Evolutionary conservation across 2,113 vertebrate species (phyloP).

Genomic region (Gallinago undulata): DNA sequence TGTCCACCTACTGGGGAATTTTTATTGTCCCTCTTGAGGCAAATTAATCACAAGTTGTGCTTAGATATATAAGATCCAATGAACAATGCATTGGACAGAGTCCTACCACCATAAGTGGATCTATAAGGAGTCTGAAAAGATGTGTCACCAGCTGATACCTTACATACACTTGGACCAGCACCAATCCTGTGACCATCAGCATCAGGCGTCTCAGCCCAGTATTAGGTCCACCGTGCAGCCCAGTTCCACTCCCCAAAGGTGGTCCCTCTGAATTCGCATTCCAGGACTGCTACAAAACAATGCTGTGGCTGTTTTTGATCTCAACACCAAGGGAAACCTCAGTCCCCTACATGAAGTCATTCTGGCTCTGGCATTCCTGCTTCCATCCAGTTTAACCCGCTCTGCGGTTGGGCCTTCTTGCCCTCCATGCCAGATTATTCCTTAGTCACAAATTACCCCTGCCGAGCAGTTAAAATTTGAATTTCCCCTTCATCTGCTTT

Average conservation of each 20-base stretch:
- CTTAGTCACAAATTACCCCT: background rate
- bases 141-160: background rate
- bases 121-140: background rate
- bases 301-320: background rate
- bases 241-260: background rate
- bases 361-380: background rate
- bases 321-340: background rate
- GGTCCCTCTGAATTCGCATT: background rate
- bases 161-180: background rate
- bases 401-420: background rate
- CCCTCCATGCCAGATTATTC: background rate
- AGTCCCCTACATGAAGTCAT: background rate
- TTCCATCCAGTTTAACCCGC: background rate
- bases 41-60: background rate
- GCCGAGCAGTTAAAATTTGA: background rate
- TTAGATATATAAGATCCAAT: background rate
- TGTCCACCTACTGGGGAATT: background rate
- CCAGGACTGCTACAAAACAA: background rate
- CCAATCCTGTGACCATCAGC: background rate
- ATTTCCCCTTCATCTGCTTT: background rate
- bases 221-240: rapidly evolving
- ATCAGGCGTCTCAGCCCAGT: rapidly evolving
- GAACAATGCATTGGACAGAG: background rate
- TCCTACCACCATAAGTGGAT: background rate
- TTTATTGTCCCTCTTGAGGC: background rate